Conservation (phyloP, 2,888 invertebrate genomes). For the Halocaridina rubra region DNA sequence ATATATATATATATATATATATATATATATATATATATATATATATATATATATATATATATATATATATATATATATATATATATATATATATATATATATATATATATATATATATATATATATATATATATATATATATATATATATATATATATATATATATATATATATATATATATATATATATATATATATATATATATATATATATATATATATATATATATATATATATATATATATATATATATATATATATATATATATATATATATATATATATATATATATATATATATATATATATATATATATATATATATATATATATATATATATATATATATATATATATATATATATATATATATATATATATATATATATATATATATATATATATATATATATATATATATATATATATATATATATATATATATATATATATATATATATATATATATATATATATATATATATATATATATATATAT, state of each 20-base stretch:
- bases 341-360: background rate
- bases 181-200: conserved; percentile 8
- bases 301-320: background rate
- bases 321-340: background rate
- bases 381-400: background rate
- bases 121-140: background rate
- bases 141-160: background rate
- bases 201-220: conserved; percentile 8
- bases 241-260: conserved; percentile 8
- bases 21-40: background rate
- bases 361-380: background rate
- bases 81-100: background rate
- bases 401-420: background rate
- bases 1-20: background rate
- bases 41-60: background rate
- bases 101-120: background rate
- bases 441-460: background rate
- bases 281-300: background rate
- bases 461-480: background rate
- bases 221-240: conserved; percentile 1
- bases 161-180: background rate
- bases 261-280: conserved; percentile 5
- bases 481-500: background rate
- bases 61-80: background rate
- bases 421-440: background rate